Evolutionary conservation across 2,888 invertebrate genomes (phyloP).

Genomic region (Caenorhabditis becei): DNA sequence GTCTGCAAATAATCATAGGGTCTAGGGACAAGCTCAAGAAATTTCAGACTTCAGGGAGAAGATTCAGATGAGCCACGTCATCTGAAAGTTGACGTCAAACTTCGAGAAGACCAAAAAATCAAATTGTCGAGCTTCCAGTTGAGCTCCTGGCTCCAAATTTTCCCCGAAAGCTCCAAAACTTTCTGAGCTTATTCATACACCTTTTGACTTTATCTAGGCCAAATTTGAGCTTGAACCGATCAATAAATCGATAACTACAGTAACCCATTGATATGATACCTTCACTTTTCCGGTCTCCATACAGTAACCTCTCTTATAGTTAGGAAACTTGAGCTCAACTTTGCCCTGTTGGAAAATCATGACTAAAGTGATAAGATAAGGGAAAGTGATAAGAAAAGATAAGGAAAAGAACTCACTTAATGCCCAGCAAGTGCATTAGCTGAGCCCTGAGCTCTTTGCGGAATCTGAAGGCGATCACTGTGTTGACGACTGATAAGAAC

Average conservation of each 20-base stretch:
- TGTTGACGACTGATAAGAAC: constrained; percentile 71
- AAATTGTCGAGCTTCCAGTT: no score
- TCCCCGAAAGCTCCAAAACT: no score
- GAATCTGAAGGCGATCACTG: constrained; percentile 67
- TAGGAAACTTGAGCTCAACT: constrained; percentile 5
- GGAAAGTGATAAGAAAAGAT: not conserved
- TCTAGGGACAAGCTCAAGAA: no score
- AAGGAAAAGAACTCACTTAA: constrained; percentile 32
- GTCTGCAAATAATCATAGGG: no score
- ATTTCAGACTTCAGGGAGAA: no score
- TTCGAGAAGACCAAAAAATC: no score
- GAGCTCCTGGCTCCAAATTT: no score
- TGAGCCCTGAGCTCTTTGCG: constrained; percentile 67
- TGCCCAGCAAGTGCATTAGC: constrained; percentile 54
- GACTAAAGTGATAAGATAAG: no score
- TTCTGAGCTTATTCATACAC: no score
- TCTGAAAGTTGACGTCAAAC: no score
- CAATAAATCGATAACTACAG: constrained; percentile 1
- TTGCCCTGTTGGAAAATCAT: constrained; percentile 2
- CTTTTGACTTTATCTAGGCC: no score
- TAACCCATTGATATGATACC: not conserved
- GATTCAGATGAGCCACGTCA: no score
- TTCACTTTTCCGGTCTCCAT: constrained; percentile 25
- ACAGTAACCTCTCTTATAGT: constrained; percentile 36
- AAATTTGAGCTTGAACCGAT: not conserved